These are phyloP conservation scores for Neodontobutis hainanensis DNA, from an alignment of 2,113 vertebrate genomes.

Conservation along the genomic window DNA sequence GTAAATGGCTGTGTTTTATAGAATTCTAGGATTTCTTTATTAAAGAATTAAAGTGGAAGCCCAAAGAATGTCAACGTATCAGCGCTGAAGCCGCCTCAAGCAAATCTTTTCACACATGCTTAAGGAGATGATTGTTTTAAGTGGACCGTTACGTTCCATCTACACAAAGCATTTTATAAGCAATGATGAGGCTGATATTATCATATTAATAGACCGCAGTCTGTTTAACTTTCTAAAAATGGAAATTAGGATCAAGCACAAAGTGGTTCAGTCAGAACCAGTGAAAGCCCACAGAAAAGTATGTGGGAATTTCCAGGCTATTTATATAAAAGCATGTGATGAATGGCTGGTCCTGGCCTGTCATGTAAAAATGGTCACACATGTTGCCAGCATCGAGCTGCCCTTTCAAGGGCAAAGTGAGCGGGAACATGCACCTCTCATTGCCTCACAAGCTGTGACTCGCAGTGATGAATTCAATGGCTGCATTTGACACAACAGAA, in stretches of 20 bases:
- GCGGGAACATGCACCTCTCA: constrained; percentile 35
- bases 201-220: constrained; percentile 49
- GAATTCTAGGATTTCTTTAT: constrained; percentile 58
- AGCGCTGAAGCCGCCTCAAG: constrained; percentile 33
- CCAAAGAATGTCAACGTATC: constrained; percentile 31
- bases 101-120: constrained; percentile 48
- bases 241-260: constrained; percentile 26
- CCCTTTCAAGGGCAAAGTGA: constrained; percentile 33
- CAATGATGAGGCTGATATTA: constrained; percentile 41
- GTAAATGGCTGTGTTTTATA: constrained; percentile 46
- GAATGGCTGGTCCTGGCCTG: constrained; percentile 35
- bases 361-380: constrained; percentile 42
- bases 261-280: neutral
- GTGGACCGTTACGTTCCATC: constrained; percentile 45
- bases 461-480: constrained; percentile 25
- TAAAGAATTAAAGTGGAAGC: constrained; percentile 52
- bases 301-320: constrained; percentile 18
- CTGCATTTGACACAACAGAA: constrained; percentile 18
- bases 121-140: constrained; percentile 41
- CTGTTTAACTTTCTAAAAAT: constrained; percentile 37
- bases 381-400: constrained; percentile 10
- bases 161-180: constrained; percentile 37
- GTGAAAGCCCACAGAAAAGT: neutral
- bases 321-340: constrained; percentile 30
- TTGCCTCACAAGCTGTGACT: constrained; percentile 37